Evolutionary conservation across 1,140 invertebrate species (phyloP), one percentile per base, ranked within the genome.

Genomic region (Trichonephila clavipes): DNA sequence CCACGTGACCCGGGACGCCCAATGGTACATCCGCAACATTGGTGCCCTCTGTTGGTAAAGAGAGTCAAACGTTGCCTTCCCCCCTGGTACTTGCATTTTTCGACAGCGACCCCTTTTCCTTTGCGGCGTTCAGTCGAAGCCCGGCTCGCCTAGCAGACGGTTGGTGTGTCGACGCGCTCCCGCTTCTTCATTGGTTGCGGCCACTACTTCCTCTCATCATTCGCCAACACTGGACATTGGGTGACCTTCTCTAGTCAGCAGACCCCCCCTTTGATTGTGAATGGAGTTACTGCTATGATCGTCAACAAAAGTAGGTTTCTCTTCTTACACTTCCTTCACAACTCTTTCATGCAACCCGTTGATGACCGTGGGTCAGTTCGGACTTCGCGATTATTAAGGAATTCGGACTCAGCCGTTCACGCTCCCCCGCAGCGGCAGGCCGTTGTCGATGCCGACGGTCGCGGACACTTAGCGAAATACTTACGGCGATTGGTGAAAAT

Each of bases 281-380:
- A 93, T 93, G 92, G 92, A 93, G 92, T 88, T 61, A 59, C 85
- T 93, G 85, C 92, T 93, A 93, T 93, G 92, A 93, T 93, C 83
- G 92, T 93, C 92, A 93, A 93, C 86, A 93, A 93, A 93, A 93
- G 92, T 93, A 93, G 85, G 92, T 93, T 21, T 28, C 12, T 72
- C 62, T 62, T 85, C 44, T 44, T 85, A 40, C 61, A 24, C 19
- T 44, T 24, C 87, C 40, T 51, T 28, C 62, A 0, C 62, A 44
- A 7, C 28, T 61, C 62, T 28, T 62, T 69, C 61, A 18, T 3
- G 34, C 62, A 40, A n/a, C 24, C 62, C 64, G 21, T 16, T 10
- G 87, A 40, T 72, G 87, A 62, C 61, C 87, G 19, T 44, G n/a
- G 87, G 40, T 69, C 34, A 34, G 64, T 64, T 62, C 34, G 86